Evolutionary conservation across 2,113 vertebrate genomes (phyloP).

Genomic region (Amia ocellicauda): DNA sequence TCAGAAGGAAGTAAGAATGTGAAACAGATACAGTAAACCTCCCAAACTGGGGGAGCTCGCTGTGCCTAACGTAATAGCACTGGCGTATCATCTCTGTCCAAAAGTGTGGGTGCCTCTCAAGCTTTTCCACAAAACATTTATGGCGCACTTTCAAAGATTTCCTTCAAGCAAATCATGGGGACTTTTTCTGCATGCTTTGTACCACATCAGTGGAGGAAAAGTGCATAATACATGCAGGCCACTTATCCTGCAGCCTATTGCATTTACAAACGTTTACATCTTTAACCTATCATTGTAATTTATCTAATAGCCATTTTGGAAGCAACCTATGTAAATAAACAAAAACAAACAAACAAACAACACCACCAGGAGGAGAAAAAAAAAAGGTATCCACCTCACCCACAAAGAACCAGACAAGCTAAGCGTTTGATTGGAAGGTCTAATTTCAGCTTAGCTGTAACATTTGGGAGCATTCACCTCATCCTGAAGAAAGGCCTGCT

Average conservation of each 20-base stretch:
- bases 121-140: constrained; percentile 67
- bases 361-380: no score
- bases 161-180: constrained; percentile 43
- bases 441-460: constrained; percentile 2
- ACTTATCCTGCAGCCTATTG: constrained; percentile 19
- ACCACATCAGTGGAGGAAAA: constrained; percentile 63
- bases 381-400: background rate
- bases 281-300: constrained; percentile 33
- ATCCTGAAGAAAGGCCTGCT: no score
- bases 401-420: background rate
- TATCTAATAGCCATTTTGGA: constrained; percentile 15
- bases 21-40: constrained; percentile 50
- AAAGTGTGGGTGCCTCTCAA: constrained; percentile 60
- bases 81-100: constrained; percentile 71
- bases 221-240: constrained; percentile 38
- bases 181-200: constrained; percentile 44
- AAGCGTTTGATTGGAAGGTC: background rate
- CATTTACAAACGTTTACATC: constrained; percentile 48
- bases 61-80: constrained; percentile 51
- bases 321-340: constrained; percentile 18
- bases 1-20: constrained; percentile 55
- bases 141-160: constrained; percentile 60
- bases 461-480: background rate
- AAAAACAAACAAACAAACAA: constrained; percentile 6
- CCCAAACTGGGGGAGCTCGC: constrained; percentile 31